phyloP scores from a whole-genome alignment of 2,888 invertebrate species.

The Tanytarsus gracilentus region DNA sequence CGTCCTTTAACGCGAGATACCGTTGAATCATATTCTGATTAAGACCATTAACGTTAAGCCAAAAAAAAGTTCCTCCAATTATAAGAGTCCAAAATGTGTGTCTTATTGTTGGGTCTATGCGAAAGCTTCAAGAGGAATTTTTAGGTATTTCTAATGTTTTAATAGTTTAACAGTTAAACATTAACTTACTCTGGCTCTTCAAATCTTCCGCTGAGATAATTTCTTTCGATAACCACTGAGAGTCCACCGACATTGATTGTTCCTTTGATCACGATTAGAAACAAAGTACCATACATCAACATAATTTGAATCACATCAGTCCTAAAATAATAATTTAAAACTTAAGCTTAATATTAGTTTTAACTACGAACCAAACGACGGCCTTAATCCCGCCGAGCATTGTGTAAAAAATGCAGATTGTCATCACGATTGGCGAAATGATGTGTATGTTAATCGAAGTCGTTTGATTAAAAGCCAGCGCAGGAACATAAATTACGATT shows the following conservation, averaged over 20 bases:
- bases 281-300: conserved; percentile 65
- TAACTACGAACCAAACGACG: conserved; percentile 61
- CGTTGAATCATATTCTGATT: conserved; percentile 83
- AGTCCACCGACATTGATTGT: conserved; percentile 64
- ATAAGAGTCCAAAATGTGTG: conserved; percentile 67
- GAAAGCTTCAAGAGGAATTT: conserved; percentile 50
- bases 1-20: conserved; percentile 63
- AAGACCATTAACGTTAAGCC: conserved; percentile 65
- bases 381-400: conserved; percentile 47
- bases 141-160: background rate
- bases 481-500: conserved; percentile 55
- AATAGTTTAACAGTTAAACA: too few relatives aligned
- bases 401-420: conserved; percentile 74
- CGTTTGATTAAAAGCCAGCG: conserved; percentile 72
- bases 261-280: conserved; percentile 63
- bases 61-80: conserved; percentile 67
- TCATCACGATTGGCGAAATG: conserved; percentile 71
- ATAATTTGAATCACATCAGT: conserved; percentile 72
- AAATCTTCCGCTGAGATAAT: conserved; percentile 58
- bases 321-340: conserved; percentile 45
- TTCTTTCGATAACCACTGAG: conserved; percentile 53
- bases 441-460: conserved; percentile 73
- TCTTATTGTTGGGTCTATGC: conserved; percentile 67
- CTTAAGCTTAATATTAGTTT: background rate
- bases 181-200: conserved; percentile 58